Base-by-base conservation (phyloP, 2,888 invertebrate species). In the Diarsia mendica region DNA sequence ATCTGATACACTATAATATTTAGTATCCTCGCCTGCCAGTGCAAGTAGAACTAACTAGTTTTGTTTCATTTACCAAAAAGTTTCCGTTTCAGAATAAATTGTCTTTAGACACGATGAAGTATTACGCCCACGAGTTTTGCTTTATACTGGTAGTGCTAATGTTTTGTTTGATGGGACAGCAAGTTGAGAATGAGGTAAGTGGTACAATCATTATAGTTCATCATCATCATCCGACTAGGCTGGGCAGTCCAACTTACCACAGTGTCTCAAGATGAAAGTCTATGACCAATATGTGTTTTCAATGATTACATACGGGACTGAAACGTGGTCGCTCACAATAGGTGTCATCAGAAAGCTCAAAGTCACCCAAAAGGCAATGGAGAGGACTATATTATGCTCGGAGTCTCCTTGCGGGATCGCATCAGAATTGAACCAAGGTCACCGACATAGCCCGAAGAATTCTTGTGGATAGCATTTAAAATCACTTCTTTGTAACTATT, bases 101-200 rank as follows among this genome's bases (percentile, higher is more conserved):
- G 10, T 91, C 95, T 0, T 90, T 90, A 0, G 95, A 94, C 20
- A 92, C 92, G 2, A 90, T 94, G 86, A 96, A 96, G 79, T 96
- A 95, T 77, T 95, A 93, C 74, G 81, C 94, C 1, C 95, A 96
- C 55, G 95, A 92, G 68, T 85, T 93, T 33, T 94, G 94, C 71
- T 94, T 93, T 67, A 92, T 94, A 53, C 65, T 95, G 46, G 90
- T 95, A 0, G 95, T 96, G 0, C 82, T 96, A 0, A 91, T 94
- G 91, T 95, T 96, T 67, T 96, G 95, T 82, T 85, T 89, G 46
- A 83, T 96, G 63, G 96, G 96, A 18, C 96, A 96, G 67, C 93
- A 94, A 89, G 93, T 94, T 20, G 90, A 93, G 5, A 95, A 95
- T 78, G 94, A 95, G 89, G 96, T 95, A 78, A 85, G 74, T 78